phyloP scores from a whole-genome alignment of 2,888 invertebrate species.

The Trissonchulus latispiculum region DNA sequence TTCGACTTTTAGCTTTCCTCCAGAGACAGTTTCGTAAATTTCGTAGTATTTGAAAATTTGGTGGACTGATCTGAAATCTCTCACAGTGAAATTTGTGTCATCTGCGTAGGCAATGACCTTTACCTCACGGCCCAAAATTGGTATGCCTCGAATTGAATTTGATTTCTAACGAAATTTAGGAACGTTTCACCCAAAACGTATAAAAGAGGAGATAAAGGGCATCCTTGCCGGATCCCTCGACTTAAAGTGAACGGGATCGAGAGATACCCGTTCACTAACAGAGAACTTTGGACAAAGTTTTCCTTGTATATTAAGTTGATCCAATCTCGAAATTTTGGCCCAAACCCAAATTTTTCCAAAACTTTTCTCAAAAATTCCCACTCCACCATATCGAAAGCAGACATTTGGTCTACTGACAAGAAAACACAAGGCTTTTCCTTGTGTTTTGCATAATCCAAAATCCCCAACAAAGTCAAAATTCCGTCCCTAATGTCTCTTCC shows the following conservation, averaged over 20 bases:
- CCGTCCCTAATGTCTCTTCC: slow-evolving; percentile 7
- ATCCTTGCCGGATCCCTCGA: slow-evolving; percentile 1
- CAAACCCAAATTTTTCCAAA: neutral
- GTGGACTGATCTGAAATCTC: neutral
- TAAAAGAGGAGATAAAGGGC: neutral
- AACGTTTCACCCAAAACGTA: neutral
- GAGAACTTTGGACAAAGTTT: neutral
- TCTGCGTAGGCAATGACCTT: neutral
- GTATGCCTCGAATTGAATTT: neutral
- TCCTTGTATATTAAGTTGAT: neutral
- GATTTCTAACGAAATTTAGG: neutral
- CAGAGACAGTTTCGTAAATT: neutral
- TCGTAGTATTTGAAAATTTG: neutral
- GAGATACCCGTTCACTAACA: neutral
- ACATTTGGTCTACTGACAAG: neutral
- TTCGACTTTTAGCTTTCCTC: neutral
- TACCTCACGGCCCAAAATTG: neutral
- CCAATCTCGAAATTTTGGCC: neutral
- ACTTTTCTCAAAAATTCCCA: neutral
- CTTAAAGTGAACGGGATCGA: neutral
- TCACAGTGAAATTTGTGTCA: neutral
- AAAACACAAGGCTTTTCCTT: neutral
- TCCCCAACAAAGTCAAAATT: neutral
- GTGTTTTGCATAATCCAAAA: neutral
- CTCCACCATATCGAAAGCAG: neutral